Percentiles rank a stretch among this genome's conserved stretches.
phyloP scores from a whole-genome alignment of 2,797 vertebrate genomes.

The Zenarchopterus dispar region DNA sequence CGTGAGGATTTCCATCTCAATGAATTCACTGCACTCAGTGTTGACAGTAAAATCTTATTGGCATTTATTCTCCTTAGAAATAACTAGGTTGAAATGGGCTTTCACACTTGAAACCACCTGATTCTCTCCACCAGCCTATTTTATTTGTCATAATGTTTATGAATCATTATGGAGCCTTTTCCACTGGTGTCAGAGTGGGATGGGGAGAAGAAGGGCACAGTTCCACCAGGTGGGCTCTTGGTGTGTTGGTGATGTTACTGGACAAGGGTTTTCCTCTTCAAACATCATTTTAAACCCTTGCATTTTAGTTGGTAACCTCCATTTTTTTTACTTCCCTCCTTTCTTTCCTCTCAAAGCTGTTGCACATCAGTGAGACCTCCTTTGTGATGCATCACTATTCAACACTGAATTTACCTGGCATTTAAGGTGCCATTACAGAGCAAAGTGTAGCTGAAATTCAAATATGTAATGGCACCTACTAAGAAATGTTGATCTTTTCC shows the following conservation, averaged over 20 bases:
- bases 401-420: no score
- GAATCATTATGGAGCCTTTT: conserved; percentile 37
- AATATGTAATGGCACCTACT: no score
- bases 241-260: conserved; percentile 44
- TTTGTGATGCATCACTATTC: conserved; percentile 13
- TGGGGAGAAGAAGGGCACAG: background rate
- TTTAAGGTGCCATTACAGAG: no score
- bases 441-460: no score
- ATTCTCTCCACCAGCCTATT: conserved; percentile 26
- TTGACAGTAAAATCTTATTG: background rate
- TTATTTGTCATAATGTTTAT: conserved; percentile 49
- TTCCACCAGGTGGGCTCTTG: conserved; percentile 56
- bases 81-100: background rate
- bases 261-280: no score
- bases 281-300: background rate
- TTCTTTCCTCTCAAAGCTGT: no score
- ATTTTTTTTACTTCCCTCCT: no score
- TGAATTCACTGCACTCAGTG: no score
- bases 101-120: conserved; percentile 22
- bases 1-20: background rate
- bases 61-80: background rate
- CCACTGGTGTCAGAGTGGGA: conserved; percentile 30
- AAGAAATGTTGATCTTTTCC: no score
- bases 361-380: background rate
- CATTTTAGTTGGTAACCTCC: no score